Percentiles rank a stretch among this genome's conserved stretches.
phyloP scores from a whole-genome alignment of 1,140 invertebrate species.

The Drosophila micromelanica region DNA sequence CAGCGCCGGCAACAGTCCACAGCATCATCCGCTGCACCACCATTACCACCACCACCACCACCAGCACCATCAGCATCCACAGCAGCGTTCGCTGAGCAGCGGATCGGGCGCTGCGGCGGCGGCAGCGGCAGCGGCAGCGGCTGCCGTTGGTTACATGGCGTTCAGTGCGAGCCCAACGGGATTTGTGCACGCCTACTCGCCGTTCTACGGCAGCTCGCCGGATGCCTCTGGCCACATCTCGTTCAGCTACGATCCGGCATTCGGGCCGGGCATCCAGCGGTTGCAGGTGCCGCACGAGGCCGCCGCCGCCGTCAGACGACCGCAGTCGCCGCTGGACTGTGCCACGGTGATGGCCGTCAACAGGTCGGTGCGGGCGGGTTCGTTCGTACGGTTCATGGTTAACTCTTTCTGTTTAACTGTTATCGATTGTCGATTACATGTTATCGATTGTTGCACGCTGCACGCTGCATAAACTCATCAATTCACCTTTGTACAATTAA shows the following conservation, averaged over 20 bases:
- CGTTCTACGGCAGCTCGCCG: slow-evolving; percentile 76
- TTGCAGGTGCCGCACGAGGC: slow-evolving; percentile 47
- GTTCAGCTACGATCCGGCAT: slow-evolving; percentile 75
- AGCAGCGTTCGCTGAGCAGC: slow-evolving; percentile 35
- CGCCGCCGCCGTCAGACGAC: neutral
- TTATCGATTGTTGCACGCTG: neutral
- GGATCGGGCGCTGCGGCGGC: slow-evolving; percentile 22
- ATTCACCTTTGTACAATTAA: no score
- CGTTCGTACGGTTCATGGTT: neutral
- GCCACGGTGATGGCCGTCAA: slow-evolving; percentile 65
- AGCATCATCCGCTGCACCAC: slow-evolving; percentile 43
- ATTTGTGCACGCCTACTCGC: slow-evolving; percentile 63
- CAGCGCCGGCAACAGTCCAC: slow-evolving; percentile 75
- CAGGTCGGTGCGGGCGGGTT: slow-evolving; percentile 66
- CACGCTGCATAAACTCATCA: neutral
- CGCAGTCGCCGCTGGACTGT: slow-evolving; percentile 60
- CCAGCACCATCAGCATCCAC: neutral
- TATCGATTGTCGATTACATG: neutral
- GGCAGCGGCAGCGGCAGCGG: slow-evolving; percentile 2
- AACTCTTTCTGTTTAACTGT: neutral
- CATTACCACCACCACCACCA: no score
- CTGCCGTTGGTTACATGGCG: slow-evolving; percentile 44
- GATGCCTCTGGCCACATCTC: slow-evolving; percentile 41
- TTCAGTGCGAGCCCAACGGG: slow-evolving; percentile 75
- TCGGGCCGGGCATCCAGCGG: slow-evolving; percentile 53